Base-by-base conservation (phyloP, 2,888 invertebrate species). In the Lasioglossum leucozonium region DNA sequence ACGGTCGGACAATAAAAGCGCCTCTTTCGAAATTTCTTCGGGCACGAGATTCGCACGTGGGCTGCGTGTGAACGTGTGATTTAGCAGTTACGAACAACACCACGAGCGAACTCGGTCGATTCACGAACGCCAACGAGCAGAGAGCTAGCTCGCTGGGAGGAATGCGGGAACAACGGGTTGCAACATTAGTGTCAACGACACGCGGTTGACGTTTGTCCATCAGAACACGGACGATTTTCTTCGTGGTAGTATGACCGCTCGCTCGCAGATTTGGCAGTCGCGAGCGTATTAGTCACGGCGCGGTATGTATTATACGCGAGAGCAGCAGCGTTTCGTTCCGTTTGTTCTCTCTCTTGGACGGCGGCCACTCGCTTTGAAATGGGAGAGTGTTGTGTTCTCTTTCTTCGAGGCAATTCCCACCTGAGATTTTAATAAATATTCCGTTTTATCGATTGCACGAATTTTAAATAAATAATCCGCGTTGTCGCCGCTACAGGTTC, bases 181-280 rank as follows among this genome's bases (percentile, higher is more conserved):
- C 42, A 37, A 58, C 47, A 44, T 47, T 77, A 83, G 82, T 85
- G 81, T 87, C 86, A 87, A 87, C 86, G 86, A 85, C 86, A 87
- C 79, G 42, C 58, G 73, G 40, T 51, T 72, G 72, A 51, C 69
- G 26, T 26, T 71, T 37, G 71, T 76, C 71, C 73, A 75, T 77
- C 77, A 80, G 26, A 16, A 26, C 30, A 58, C 72, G 75, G 34
- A 75, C n/a, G 51, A 71, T 77, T 79, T 77, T 82, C 85, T 40
- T 77, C 51, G 58, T 42, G 47, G 74, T 77, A 71, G 55, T 44
- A 51, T 37, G 37, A 37, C 18, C 18, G 11, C 34, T 30, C 13
- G 16, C 34, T 30, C 16, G 30, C 5, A 55, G 40, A 69, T 85
- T 82, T 87, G 86, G 86, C 86, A 82, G 13, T 22, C 30, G 47